Base-by-base conservation (phyloP, 2,113 vertebrate genomes). In the Hippocampus mohnikei region DNA sequence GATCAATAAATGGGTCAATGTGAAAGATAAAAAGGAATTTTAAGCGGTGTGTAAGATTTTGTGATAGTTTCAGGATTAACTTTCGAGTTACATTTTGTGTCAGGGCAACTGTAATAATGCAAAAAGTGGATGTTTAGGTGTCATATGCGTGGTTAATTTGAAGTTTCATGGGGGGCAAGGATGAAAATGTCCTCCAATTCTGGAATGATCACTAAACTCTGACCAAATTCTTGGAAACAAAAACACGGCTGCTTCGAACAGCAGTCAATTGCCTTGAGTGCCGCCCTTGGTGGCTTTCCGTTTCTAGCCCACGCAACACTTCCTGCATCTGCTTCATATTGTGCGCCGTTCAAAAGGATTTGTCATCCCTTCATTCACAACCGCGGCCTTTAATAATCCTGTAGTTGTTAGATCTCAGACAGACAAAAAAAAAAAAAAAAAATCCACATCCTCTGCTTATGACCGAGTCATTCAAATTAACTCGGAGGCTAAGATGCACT, bases 321-420 rank as follows among this genome's bases (percentile, higher is more conserved):
- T 50, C 44, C 64, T 27, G 64, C 44, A 48, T 46, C 64, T 66
- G 64, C 20, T 66, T 50, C 16, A 33, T 18, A 50, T 48, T 67
- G 46, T 52, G 18, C 27, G 48, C 25, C 41, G 58, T 60, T 60
- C 27, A 60, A 60, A 33, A 60, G 58, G 27, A 33, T 65, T 65
- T 44, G 23, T 64, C 62, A 64, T 64, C 23, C 40, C 40, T 23
- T 21, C 21, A 42, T 64, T 64, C 41, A 64, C 62, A 5, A 20
- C 63, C 7, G 29, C 15, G 7, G 23, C 41, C 41, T 65, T 65
- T 65, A 25, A 65, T 65, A n/a, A 44, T 46, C 21, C 41, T 23
- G 13, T 41, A 27, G n/a, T 46, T 27, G n/a, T 64, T 16, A 44
- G 62, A 16, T 44, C 21, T 16, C 63, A 13, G 13, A 46, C 37